These are phyloP conservation scores for Neomonachus schauinslandi DNA, from an alignment of 2,113 vertebrate genomes.

Conservation along the genomic window DNA sequence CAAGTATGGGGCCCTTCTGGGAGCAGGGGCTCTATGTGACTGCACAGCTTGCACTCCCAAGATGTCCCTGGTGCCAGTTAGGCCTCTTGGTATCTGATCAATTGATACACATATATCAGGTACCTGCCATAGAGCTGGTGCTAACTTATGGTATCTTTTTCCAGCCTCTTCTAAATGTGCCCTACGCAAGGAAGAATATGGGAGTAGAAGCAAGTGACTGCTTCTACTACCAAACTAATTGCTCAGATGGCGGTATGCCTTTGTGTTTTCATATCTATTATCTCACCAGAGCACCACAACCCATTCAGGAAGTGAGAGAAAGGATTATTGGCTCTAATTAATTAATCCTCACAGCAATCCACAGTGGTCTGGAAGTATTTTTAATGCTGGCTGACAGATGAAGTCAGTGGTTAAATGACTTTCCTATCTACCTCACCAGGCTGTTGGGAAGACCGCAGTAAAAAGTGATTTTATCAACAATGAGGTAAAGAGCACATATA, in stretches of 20 bases:
- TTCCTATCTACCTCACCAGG: constrained; percentile 14
- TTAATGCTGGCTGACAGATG: constrained; percentile 44
- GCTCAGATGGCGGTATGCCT: neutral
- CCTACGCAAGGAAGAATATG: neutral
- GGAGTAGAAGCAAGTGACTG: neutral
- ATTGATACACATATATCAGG: neutral
- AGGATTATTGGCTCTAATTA: constrained; percentile 51
- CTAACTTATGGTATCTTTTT: neutral
- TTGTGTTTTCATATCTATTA: constrained; percentile 21
- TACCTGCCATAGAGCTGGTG: neutral
- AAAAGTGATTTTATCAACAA: neutral
- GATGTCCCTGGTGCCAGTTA: neutral
- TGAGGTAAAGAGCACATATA: neutral
- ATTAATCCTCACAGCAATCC: constrained; percentile 38
- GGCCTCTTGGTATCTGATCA: neutral
- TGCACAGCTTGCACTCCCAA: neutral
- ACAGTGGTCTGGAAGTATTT: constrained; percentile 13
- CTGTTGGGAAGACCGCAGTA: neutral
- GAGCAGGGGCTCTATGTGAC: neutral
- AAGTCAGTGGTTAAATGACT: constrained; percentile 58
- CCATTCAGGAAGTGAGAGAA: neutral
- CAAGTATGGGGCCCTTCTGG: neutral
- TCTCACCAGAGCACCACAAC: neutral
- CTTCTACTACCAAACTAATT: neutral
- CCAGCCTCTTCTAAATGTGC: neutral